Conservation (phyloP, 2,888 invertebrate genomes). For the Amblyteles armatorius region DNA sequence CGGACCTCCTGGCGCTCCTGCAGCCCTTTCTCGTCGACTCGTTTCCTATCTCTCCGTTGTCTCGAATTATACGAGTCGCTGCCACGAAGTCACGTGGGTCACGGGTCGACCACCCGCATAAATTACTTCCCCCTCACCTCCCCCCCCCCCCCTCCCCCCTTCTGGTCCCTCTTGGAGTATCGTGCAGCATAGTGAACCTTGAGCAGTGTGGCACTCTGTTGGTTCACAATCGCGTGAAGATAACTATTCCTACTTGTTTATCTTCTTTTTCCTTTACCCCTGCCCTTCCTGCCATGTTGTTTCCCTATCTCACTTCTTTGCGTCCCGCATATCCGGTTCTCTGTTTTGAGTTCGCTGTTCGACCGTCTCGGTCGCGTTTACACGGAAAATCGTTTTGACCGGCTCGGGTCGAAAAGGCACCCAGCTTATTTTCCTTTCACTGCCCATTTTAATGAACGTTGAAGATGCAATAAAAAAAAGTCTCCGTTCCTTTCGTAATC, state of each 20-base stretch:
- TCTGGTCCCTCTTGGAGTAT: slow-evolving; percentile 23
- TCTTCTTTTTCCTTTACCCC: slow-evolving; percentile 29
- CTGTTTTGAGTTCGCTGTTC: background rate
- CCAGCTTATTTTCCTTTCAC: background rate
- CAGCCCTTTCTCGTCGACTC: slow-evolving; percentile 63
- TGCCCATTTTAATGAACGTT: background rate
- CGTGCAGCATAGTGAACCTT: slow-evolving; percentile 32
- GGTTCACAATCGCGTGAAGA: slow-evolving; percentile 62
- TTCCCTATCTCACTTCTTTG: background rate
- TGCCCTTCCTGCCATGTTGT: background rate
- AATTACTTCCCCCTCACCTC: slow-evolving; percentile 59
- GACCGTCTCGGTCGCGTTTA: too few species aligned
- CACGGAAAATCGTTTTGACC: background rate
- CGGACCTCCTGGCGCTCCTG: slow-evolving; percentile 65
- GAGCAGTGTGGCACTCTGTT: slow-evolving; percentile 55
- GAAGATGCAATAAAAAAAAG: too few species aligned
- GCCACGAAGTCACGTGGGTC: slow-evolving; percentile 68
- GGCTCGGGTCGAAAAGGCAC: background rate
- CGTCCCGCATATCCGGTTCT: slow-evolving; percentile 60
- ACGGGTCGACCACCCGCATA: slow-evolving; percentile 69
- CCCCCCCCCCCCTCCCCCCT: slow-evolving; percentile 8
- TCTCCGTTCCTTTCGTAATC: background rate
- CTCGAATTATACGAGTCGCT: slow-evolving; percentile 62
- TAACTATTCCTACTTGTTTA: slow-evolving; percentile 58
- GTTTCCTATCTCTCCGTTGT: slow-evolving; percentile 25